Evolutionary conservation across 2,888 invertebrate species (phyloP).

Genomic region (Ochropleura plecta): DNA sequence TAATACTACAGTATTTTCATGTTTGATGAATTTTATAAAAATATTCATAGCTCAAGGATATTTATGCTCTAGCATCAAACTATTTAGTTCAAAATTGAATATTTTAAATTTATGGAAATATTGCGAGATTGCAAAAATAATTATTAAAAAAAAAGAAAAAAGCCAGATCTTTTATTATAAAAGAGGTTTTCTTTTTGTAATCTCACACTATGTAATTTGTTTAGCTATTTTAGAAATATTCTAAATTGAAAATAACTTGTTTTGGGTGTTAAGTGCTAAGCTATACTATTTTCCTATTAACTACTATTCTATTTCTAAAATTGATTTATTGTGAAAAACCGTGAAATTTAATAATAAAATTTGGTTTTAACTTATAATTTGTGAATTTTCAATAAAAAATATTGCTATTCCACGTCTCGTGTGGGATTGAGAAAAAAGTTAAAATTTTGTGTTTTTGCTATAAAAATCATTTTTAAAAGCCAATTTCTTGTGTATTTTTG

Average conservation of each 20-base stretch:
- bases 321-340: constrained; percentile 49
- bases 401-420: constrained; percentile 62
- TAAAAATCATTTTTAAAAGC: constrained; percentile 46
- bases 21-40: constrained; percentile 14
- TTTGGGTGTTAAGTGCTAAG: constrained; percentile 53
- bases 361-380: constrained; percentile 23
- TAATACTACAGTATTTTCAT: constrained; percentile 45
- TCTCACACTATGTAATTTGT: constrained; percentile 49
- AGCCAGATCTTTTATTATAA: constrained; percentile 28
- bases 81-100: constrained; percentile 32
- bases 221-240: constrained; percentile 30
- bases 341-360: constrained; percentile 43
- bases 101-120: constrained; percentile 36
- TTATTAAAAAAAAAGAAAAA: constrained; percentile 27
- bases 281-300: constrained; percentile 60
- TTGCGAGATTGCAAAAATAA: constrained; percentile 54
- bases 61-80: constrained; percentile 34
- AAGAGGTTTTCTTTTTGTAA: constrained; percentile 10
- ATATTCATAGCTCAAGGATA: constrained; percentile 5
- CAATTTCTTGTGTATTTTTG: constrained; percentile 37
- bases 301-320: constrained; percentile 65
- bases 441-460: constrained; percentile 42
- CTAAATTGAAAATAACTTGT: constrained; percentile 29
- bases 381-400: constrained; percentile 28
- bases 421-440: constrained; percentile 57